Evolutionary conservation across 2,797 vertebrate genomes (phyloP).

Genomic region (Okamejei kenojei): DNA sequence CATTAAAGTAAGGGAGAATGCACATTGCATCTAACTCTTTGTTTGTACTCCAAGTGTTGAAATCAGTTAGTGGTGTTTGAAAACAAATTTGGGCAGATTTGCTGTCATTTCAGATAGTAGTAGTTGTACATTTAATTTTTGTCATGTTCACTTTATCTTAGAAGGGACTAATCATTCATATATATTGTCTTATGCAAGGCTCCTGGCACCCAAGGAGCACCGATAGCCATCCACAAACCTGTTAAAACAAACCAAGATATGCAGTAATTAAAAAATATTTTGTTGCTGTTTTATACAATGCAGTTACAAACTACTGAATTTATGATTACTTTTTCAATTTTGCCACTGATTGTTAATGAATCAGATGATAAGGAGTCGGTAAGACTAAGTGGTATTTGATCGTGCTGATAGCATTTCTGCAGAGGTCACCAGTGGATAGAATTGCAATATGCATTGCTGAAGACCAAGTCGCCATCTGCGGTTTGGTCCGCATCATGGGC

Average conservation of each 20-base stretch:
- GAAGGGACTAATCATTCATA: background rate
- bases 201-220: background rate
- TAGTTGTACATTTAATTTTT: background rate
- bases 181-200: background rate
- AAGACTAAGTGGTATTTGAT: background rate
- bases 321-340: background rate
- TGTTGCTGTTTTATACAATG: background rate
- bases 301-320: background rate
- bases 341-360: background rate
- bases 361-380: background rate
- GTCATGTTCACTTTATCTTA: background rate
- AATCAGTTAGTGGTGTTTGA: too few species aligned
- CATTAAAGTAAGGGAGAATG: background rate
- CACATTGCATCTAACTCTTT: background rate
- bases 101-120: too few species aligned
- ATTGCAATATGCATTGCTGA: too few species aligned
- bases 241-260: background rate
- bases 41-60: too few species aligned
- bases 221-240: background rate
- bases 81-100: too few species aligned
- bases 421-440: too few species aligned
- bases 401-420: too few species aligned
- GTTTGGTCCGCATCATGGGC: too few species aligned
- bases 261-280: too few species aligned
- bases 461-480: too few species aligned